Percentiles rank a stretch among this genome's conserved stretches.
These are phyloP conservation scores for Hippopotamus amphibius DNA, from an alignment of 2,113 vertebrate genomes.

Conservation along the genomic window DNA sequence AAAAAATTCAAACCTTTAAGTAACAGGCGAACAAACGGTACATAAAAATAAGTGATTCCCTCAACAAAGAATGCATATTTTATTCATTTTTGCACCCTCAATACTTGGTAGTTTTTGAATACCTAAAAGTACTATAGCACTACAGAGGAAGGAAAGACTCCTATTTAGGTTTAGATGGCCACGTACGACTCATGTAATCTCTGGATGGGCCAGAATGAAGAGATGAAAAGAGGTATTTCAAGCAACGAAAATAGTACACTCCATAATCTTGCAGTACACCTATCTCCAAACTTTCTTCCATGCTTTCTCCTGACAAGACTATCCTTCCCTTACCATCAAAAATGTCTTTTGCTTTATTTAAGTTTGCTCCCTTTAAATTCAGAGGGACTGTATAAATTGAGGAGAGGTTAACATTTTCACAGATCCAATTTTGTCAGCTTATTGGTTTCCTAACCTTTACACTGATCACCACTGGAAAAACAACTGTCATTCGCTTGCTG, in stretches of 20 bases:
- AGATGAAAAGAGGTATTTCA: background rate
- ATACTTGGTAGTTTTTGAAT: background rate
- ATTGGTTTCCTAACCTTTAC: background rate
- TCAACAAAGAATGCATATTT: background rate
- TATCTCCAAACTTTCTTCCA: background rate
- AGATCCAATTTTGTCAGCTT: background rate
- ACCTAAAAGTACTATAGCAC: background rate
- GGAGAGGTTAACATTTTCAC: background rate
- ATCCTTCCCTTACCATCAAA: background rate
- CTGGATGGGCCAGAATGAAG: background rate
- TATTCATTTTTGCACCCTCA: background rate
- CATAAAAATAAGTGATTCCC: background rate
- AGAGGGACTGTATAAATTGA: background rate
- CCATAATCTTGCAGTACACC: background rate
- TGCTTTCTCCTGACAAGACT: background rate
- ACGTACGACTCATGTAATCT: background rate
- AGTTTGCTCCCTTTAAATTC: background rate
- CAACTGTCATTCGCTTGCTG: background rate
- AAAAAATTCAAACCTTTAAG: constrained; percentile 33
- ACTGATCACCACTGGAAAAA: background rate
- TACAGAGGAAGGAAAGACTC: background rate
- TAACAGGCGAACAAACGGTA: background rate
- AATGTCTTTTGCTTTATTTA: background rate
- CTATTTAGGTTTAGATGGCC: background rate
- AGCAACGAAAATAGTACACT: background rate